These are phyloP conservation scores for Whitmania pigra DNA, from an alignment of 1,140 invertebrate genomes.

Conservation along the genomic window DNA sequence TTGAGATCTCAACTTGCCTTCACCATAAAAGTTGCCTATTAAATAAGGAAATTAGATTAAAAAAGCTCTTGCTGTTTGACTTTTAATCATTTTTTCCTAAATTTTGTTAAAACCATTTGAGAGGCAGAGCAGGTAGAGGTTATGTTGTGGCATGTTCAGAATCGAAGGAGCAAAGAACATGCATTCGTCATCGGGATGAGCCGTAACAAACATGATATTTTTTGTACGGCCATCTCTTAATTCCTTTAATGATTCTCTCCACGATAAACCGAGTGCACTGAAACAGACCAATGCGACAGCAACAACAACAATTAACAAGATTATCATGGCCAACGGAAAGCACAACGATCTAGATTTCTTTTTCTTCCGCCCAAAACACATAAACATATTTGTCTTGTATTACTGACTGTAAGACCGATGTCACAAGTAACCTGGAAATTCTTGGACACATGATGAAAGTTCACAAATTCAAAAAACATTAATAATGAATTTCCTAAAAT, in stretches of 20 bases:
- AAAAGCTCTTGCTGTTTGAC: neutral
- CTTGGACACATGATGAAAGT: no score
- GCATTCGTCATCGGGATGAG: conserved; percentile 85
- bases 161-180: conserved; percentile 95
- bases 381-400: no score
- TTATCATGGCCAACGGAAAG: no score
- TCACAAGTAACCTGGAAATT: no score
- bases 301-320: no score
- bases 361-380: no score
- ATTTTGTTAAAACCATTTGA: conserved; percentile 54
- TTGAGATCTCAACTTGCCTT: conserved; percentile 54
- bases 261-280: neutral
- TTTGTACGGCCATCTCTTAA: conserved; percentile 1
- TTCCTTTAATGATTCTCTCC: neutral
- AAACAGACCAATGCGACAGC: neutral
- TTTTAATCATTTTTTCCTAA: neutral
- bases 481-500: no score
- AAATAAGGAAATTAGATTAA: neutral
- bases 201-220: conserved; percentile 62
- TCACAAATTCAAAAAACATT: no score
- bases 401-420: no score
- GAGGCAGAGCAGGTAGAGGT: conserved; percentile 71
- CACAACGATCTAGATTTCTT: no score
- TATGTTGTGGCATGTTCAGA: conserved; percentile 49
- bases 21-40: conserved; percentile 55